These are phyloP conservation scores for Sakesphorus luctuosus DNA, from an alignment of 2,113 vertebrate genomes.

Conservation along the genomic window DNA sequence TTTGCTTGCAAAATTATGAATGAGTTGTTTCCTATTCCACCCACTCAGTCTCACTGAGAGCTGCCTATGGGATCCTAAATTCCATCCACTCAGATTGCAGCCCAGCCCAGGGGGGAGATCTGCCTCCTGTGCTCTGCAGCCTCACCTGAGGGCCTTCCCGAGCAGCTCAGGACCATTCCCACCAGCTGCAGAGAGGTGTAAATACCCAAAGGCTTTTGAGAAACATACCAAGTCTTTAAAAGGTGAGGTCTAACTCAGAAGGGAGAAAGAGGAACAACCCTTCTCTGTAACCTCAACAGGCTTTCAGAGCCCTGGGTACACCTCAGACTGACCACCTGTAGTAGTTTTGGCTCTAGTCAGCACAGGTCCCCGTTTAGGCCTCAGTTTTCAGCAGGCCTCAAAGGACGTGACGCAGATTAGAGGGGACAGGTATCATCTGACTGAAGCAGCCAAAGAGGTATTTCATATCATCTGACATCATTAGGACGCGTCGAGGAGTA, in stretches of 20 bases:
- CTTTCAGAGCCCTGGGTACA: neutral
- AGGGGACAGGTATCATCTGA: too few relatives aligned
- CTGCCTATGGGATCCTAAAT: neutral
- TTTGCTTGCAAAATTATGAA: neutral
- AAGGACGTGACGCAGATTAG: too few relatives aligned
- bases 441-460: too few relatives aligned
- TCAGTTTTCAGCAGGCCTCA: too few relatives aligned
- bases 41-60: neutral
- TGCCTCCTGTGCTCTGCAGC: neutral
- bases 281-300: neutral
- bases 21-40: slow-evolving; percentile 37
- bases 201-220: neutral
- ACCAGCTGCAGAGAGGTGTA: neutral
- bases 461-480: too few relatives aligned
- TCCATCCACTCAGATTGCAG: neutral
- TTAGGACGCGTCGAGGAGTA: too few relatives aligned
- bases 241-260: neutral
- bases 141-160: neutral
- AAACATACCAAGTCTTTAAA: neutral
- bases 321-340: neutral
- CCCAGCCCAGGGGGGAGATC: neutral
- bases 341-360: too few relatives aligned
- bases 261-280: neutral
- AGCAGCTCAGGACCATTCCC: neutral
- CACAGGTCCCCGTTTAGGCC: too few relatives aligned